A percentile compares a stretch with the other conserved stretches of the same genome.
Evolutionary conservation across 2,113 vertebrate genomes (phyloP).

Genomic region (Crotalus helleri): DNA sequence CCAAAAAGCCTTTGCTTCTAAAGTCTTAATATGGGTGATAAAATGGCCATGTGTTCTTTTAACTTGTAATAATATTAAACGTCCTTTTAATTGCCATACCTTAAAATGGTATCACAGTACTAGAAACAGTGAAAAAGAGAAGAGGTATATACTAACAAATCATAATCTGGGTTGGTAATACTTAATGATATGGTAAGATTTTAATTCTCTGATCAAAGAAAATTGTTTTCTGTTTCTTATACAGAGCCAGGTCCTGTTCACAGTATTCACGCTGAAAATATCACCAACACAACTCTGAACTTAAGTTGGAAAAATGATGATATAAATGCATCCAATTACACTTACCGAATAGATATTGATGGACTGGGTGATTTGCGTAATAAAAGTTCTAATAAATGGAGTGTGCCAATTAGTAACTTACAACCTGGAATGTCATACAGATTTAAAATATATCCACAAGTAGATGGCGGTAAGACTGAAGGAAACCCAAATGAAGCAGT

Average conservation of each 20-base stretch:
- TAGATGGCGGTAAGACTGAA: neutral
- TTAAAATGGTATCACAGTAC: neutral
- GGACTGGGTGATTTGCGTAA: neutral
- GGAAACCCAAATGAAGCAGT: neutral
- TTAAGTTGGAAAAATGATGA: neutral
- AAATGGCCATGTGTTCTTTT: neutral
- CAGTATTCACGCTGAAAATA: neutral
- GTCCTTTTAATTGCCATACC: neutral
- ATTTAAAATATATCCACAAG: neutral
- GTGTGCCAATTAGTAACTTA: neutral
- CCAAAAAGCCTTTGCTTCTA: neutral
- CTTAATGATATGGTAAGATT: neutral
- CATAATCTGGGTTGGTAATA: neutral
- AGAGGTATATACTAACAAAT: neutral
- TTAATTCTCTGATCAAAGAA: neutral
- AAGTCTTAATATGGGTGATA: neutral
- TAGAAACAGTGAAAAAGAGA: neutral
- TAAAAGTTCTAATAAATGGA: neutral
- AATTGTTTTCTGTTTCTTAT: neutral
- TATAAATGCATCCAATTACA: neutral
- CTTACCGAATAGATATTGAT: neutral
- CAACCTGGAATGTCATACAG: neutral
- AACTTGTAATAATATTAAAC: neutral
- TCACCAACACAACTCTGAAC: neutral
- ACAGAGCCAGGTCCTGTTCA: neutral